These are phyloP conservation scores for Falco berigora DNA, from an alignment of 2,797 vertebrate species.

Conservation along the genomic window DNA sequence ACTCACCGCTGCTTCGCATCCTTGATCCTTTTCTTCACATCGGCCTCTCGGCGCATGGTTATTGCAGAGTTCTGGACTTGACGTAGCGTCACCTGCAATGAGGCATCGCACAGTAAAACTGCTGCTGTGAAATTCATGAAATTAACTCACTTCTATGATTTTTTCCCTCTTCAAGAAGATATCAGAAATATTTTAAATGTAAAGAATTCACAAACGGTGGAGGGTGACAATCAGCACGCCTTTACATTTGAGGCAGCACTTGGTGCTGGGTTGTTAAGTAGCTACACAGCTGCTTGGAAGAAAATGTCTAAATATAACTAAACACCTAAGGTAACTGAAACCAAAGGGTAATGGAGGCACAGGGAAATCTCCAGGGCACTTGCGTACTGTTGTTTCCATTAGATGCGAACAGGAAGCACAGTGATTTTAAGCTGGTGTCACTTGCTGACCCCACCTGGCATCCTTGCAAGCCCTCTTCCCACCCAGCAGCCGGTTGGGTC, in stretches of 20 bases:
- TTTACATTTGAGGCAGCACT: background rate
- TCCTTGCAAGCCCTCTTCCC: background rate
- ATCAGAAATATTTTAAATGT: background rate
- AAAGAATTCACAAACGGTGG: background rate
- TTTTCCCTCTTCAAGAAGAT: background rate
- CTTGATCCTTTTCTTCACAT: conserved; percentile 88
- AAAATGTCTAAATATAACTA: background rate
- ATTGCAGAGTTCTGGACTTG: conserved; percentile 90
- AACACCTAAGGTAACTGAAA: background rate
- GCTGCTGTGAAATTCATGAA: background rate
- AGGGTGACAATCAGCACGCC: background rate
- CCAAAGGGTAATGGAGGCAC: background rate
- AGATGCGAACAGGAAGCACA: background rate
- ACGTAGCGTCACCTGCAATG: conserved; percentile 80
- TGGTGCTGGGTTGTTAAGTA: background rate
- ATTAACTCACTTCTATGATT: background rate
- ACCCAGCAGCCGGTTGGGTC: background rate
- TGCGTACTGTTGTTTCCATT: background rate
- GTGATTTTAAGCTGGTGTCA: background rate
- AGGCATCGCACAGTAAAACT: background rate
- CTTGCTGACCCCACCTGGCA: background rate
- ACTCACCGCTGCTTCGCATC: conserved; percentile 91
- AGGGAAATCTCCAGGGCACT: background rate
- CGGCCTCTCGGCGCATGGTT: conserved; percentile 86
- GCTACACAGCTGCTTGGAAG: background rate